These are phyloP conservation scores for Meta bourneti DNA, from an alignment of 2,888 invertebrate species.

Conservation along the genomic window DNA sequence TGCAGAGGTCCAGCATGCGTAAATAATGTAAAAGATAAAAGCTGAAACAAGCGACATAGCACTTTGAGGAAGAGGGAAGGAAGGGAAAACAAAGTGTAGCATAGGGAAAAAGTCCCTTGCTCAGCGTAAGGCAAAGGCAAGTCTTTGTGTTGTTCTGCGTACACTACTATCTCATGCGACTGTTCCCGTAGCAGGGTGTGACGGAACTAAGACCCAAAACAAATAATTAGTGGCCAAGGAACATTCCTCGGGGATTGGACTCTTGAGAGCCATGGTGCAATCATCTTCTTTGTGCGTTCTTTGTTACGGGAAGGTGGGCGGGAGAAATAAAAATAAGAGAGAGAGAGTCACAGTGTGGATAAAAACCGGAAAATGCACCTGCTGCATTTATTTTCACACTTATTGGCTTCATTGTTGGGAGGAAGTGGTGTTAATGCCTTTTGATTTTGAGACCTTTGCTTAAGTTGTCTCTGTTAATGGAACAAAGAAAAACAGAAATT, in stretches of 20 bases:
- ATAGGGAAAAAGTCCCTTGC: not conserved
- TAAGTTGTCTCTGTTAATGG: no score
- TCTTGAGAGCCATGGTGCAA: constrained; percentile 13
- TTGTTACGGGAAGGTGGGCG: not conserved
- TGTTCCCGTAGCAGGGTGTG: constrained; percentile 26
- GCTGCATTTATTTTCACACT: constrained; percentile 21
- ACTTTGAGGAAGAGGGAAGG: not conserved
- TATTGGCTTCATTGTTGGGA: not conserved
- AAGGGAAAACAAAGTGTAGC: not conserved
- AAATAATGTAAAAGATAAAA: constrained; percentile 56
- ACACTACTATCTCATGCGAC: constrained; percentile 27
- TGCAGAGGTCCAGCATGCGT: constrained; percentile 10
- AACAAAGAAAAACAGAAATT: no score
- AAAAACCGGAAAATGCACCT: constrained; percentile 3
- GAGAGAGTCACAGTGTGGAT: not conserved
- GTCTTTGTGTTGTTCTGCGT: not conserved
- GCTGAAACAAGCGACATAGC: not conserved
- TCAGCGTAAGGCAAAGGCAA: not conserved
- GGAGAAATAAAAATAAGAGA: constrained; percentile 23
- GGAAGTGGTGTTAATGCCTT: not conserved
- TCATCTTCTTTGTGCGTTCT: constrained; percentile 41
- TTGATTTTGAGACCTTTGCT: not conserved
- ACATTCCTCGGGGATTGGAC: constrained; percentile 33
- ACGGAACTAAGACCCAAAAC: constrained; percentile 17
- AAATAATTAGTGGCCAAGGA: constrained; percentile 56